phyloP scores from a whole-genome alignment of 2,888 invertebrate genomes.

The Corythucha ciliata region DNA sequence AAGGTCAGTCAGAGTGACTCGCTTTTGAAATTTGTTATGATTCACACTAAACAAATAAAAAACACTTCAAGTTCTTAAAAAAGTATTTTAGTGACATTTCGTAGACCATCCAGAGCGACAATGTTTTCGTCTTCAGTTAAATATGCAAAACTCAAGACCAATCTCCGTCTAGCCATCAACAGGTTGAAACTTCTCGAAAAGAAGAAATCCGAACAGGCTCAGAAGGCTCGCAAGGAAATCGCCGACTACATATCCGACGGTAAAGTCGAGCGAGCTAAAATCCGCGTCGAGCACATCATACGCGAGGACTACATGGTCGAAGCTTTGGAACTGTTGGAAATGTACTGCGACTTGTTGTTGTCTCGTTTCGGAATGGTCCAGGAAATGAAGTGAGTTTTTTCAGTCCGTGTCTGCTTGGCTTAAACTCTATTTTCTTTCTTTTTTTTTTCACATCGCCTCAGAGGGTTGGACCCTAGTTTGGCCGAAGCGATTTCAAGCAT shows the following conservation, averaged over 20 bases:
- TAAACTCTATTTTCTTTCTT: background rate
- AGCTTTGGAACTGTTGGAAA: slow-evolving; percentile 97
- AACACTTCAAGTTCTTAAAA: no score
- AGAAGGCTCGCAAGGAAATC: slow-evolving; percentile 94
- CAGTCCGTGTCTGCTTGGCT: background rate
- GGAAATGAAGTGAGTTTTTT: slow-evolving; percentile 73
- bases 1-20: no score
- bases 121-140: slow-evolving; percentile 91
- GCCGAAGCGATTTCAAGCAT: slow-evolving; percentile 91
- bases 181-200: slow-evolving; percentile 90
- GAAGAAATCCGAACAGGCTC: slow-evolving; percentile 93
- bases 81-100: no score
- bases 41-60: no score
- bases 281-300: slow-evolving; percentile 96
- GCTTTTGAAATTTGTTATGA: no score
- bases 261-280: slow-evolving; percentile 82
- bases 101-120: no score
- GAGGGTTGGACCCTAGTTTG: slow-evolving; percentile 81
- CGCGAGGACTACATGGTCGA: slow-evolving; percentile 98
- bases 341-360: slow-evolving; percentile 95
- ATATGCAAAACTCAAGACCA: slow-evolving; percentile 93
- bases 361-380: slow-evolving; percentile 94
- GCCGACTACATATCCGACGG: slow-evolving; percentile 86
- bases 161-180: slow-evolving; percentile 84
- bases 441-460: slow-evolving; percentile 36